Evolutionary conservation across 1,140 invertebrate species (phyloP).

Genomic region (Aricia agestis): DNA sequence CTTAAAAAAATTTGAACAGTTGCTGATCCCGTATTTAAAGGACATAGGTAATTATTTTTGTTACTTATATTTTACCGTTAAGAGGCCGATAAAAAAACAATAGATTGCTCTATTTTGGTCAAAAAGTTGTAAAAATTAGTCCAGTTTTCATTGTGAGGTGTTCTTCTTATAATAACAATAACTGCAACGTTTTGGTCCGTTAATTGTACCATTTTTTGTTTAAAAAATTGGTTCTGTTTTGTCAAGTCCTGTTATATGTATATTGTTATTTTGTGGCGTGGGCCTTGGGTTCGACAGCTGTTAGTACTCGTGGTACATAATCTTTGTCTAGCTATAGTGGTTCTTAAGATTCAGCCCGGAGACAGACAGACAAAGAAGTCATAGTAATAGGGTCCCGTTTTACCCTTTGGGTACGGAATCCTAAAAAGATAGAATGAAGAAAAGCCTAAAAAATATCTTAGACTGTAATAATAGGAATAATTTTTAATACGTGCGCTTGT

Average conservation of each 20-base stretch:
- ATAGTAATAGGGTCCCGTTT: too few relatives aligned
- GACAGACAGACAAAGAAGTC: too few relatives aligned
- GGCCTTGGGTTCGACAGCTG: too few relatives aligned
- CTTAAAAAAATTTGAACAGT: neutral
- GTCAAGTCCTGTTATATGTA: neutral
- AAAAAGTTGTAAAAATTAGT: conserved; percentile 34
- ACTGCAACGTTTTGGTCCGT: conserved; percentile 33
- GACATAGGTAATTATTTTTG: too few relatives aligned
- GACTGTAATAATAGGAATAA: too few relatives aligned
- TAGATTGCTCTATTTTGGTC: conserved; percentile 10
- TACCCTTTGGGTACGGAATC: too few relatives aligned
- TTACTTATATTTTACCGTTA: neutral
- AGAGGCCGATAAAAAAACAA: neutral
- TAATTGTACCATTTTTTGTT: conserved; percentile 55
- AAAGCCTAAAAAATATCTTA: too few relatives aligned
- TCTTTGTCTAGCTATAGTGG: too few relatives aligned
- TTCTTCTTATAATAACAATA: conserved; percentile 18
- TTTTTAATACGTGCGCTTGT: too few relatives aligned
- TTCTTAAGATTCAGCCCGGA: too few relatives aligned
- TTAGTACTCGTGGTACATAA: too few relatives aligned
- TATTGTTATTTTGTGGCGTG: neutral
- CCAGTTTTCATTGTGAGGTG: conserved; percentile 21
- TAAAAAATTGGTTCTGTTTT: conserved; percentile 5
- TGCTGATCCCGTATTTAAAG: neutral
- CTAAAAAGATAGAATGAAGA: too few relatives aligned